Percentiles rank a stretch among this genome's conserved stretches.
phyloP scores from a whole-genome alignment of 1,140 invertebrate species.

The Sitophilus oryzae region DNA sequence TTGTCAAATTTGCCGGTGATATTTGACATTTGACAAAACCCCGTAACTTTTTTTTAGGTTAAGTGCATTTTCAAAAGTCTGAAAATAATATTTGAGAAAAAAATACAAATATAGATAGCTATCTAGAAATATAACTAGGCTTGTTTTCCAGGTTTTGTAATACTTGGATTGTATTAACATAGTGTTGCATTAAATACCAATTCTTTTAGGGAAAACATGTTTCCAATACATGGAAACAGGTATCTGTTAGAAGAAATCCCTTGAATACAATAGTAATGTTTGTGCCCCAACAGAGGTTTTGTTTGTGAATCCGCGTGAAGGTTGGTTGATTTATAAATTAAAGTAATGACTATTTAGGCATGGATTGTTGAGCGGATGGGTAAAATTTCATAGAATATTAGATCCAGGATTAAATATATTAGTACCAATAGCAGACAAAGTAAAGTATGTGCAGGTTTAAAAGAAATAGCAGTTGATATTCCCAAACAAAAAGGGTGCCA shows the following conservation, averaged over 20 bases:
- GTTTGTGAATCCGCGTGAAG: too few species aligned
- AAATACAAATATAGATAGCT: constrained; percentile 6
- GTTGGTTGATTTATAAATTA: too few species aligned
- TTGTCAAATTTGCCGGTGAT: neutral
- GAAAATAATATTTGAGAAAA: neutral
- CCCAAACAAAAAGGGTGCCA: constrained; percentile 95
- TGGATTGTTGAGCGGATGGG: constrained; percentile 99
- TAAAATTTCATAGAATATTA: constrained; percentile 83
- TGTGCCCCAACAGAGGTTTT: constrained; percentile 94
- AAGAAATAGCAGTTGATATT: constrained; percentile 99
- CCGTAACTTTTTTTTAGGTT: neutral
- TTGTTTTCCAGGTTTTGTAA: constrained; percentile 11
- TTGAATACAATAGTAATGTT: constrained; percentile 94
- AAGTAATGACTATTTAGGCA: constrained; percentile 55
- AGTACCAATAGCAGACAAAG: constrained; percentile 85
- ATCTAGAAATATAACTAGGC: constrained; percentile 20
- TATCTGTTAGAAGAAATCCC: constrained; percentile 56
- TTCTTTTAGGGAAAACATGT: constrained; percentile 28
- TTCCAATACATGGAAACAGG: constrained; percentile 11
- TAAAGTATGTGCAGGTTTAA: constrained; percentile 98
- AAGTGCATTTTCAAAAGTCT: neutral
- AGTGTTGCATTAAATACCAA: too few species aligned
- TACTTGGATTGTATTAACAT: neutral
- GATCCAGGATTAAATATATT: constrained; percentile 93
- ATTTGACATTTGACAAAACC: too few species aligned